Evolutionary conservation across 1,140 invertebrate genomes (phyloP).

Genomic region (Ceratitis capitata): DNA sequence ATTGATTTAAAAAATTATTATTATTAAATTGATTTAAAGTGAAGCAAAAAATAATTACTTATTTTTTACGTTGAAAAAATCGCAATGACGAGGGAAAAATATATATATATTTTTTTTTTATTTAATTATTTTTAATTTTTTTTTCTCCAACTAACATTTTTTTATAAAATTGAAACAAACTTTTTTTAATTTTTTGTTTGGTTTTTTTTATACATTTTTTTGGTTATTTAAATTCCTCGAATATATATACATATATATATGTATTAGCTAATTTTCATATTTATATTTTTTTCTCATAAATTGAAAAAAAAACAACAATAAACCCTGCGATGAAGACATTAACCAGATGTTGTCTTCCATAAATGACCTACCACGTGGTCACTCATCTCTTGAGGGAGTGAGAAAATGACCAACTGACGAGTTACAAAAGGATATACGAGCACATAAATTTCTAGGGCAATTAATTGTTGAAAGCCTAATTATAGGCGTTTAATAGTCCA

Average conservation of each 20-base stretch:
- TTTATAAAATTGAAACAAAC: no score
- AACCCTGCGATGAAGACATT: background rate
- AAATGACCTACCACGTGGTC: background rate
- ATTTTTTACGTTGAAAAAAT: background rate
- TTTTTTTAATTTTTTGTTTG: no score
- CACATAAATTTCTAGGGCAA: background rate
- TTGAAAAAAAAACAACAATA: background rate
- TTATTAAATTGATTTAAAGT: background rate
- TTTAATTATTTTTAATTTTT: background rate
- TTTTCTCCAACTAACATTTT: no score
- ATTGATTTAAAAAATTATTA: background rate
- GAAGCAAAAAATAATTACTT: background rate
- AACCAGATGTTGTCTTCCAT: background rate
- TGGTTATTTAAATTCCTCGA: background rate
- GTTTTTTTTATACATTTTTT: background rate
- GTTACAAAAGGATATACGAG: background rate
- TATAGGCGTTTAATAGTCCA: background rate
- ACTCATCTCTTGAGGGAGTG: background rate
- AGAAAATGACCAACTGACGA: background rate
- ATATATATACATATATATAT: background rate
- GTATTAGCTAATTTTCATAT: background rate
- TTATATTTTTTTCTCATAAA: background rate
- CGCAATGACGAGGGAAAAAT: background rate
- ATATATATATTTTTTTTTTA: background rate
- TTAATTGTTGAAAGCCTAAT: slow-evolving; percentile 26